phyloP scores from a whole-genome alignment of 2,797 vertebrate genomes.

The Scomberomorus guttatus region DNA sequence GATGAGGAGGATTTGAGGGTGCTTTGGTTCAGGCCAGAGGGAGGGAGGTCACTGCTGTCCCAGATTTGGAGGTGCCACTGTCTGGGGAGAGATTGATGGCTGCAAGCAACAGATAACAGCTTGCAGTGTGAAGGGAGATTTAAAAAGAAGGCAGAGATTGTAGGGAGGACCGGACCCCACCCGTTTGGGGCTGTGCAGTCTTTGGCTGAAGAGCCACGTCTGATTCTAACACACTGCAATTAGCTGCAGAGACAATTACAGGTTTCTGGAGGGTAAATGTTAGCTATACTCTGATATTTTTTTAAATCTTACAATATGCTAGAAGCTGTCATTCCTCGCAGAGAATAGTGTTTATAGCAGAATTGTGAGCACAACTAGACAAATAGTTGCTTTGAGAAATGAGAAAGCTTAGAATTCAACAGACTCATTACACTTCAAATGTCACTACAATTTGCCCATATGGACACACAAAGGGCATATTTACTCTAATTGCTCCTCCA shows the following conservation, averaged over 20 bases:
- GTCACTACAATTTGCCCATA: constrained; percentile 45
- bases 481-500: constrained; percentile 68
- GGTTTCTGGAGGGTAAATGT: constrained; percentile 65
- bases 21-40: constrained; percentile 52
- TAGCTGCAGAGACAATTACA: constrained; percentile 72
- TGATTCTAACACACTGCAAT: constrained; percentile 68
- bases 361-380: constrained; percentile 5
- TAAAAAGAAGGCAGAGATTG: constrained; percentile 71
- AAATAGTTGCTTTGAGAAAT: background rate
- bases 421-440: constrained; percentile 30
- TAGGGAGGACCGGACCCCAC: constrained; percentile 64
- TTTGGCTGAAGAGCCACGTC: constrained; percentile 51
- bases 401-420: constrained; percentile 7
- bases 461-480: constrained; percentile 66
- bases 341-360: constrained; percentile 33
- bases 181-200: constrained; percentile 49
- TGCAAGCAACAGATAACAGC: constrained; percentile 78
- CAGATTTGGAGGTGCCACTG: constrained; percentile 78
- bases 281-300: constrained; percentile 42
- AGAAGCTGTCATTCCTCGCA: constrained; percentile 34
- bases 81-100: constrained; percentile 80
- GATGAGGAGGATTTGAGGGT: constrained; percentile 53
- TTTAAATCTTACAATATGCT: constrained; percentile 45
- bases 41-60: constrained; percentile 63
- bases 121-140: constrained; percentile 72